Base-by-base conservation (phyloP, 2,888 invertebrate genomes). In the Rhimphoctona megacephalus region DNA sequence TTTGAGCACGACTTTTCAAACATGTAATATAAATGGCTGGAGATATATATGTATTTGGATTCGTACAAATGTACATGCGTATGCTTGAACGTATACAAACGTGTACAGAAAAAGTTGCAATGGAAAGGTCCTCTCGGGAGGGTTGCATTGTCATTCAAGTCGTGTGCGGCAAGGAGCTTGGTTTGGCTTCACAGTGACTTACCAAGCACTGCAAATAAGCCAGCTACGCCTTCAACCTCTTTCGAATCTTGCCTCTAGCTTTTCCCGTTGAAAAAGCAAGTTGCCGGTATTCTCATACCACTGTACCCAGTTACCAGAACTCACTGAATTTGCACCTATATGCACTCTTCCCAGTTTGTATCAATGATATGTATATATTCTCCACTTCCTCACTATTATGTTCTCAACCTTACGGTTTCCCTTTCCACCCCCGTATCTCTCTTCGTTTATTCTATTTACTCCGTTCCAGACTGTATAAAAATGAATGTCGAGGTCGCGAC, bases 181-280 rank as follows among this genome's bases (percentile, higher is more conserved):
- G 74, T 39, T 70, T 67, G 61, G 74, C 69, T 74, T 73, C 78
- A 43, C 52, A 74, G 67, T 46, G 85, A 77, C 82, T 85, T 82
- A 79, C 85, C 82, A 76, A 85, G 85, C 85, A 82, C 76, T 74
- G 85, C 79, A 85, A 85, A 85, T 85, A 85, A 85, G 82, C 82
- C 79, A 49, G 74, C 76, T 49, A 66, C 33, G 70, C 33, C 19
- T 69, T 2, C 64, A 70, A 57, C 57, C 36, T 57, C 39, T 54
- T 14, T 30, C 80, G 43, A 57, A 74, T 19, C 46, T 36, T 36
- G 57, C 82, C 73, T 33, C 57, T 43, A 43, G 82, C 69, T 79
- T 83, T 81, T 83, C 76, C 69, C 61, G 69, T 17, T 61, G 78
- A 74, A 77, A 82, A 82, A 73, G 22, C 73, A 66, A 74, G 64